Percentiles rank a stretch among this genome's conserved stretches.
These are phyloP conservation scores for Portunus trituberculatus DNA, from an alignment of 1,140 invertebrate species.

Conservation along the genomic window DNA sequence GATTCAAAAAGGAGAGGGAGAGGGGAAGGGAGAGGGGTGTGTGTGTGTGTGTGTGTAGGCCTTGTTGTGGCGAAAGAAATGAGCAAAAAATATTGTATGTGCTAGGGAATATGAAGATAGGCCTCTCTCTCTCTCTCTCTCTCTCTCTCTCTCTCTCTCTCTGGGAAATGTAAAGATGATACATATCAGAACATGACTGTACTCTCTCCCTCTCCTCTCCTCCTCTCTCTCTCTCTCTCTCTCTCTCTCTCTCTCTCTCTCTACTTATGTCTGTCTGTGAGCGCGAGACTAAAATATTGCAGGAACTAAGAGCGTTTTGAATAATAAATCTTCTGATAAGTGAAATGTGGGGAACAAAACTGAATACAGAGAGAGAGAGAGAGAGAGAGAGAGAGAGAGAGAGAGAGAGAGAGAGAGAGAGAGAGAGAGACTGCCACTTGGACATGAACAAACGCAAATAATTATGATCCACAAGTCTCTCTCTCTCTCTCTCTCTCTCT, in stretches of 20 bases:
- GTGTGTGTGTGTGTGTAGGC: background rate
- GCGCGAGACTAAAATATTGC: background rate
- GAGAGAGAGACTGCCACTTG: conserved; percentile 23
- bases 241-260: background rate
- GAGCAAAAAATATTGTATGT: background rate
- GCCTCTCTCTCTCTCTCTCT: no score
- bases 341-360: background rate
- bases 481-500: conserved; percentile 38
- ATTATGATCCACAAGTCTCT: background rate
- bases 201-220: background rate
- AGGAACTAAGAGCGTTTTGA: background rate
- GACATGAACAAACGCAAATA: background rate
- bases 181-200: no score
- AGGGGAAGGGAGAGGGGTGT: background rate
- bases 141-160: no score
- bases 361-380: background rate
- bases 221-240: no score
- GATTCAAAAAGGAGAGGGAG: conserved; percentile 18
- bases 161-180: no score
- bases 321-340: background rate
- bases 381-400: conserved; percentile 26
- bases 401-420: conserved; percentile 35
- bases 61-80: background rate
- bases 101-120: background rate
- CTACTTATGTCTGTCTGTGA: background rate